These are phyloP conservation scores for Formica selysi DNA, from an alignment of 1,140 invertebrate species.

Conservation along the genomic window DNA sequence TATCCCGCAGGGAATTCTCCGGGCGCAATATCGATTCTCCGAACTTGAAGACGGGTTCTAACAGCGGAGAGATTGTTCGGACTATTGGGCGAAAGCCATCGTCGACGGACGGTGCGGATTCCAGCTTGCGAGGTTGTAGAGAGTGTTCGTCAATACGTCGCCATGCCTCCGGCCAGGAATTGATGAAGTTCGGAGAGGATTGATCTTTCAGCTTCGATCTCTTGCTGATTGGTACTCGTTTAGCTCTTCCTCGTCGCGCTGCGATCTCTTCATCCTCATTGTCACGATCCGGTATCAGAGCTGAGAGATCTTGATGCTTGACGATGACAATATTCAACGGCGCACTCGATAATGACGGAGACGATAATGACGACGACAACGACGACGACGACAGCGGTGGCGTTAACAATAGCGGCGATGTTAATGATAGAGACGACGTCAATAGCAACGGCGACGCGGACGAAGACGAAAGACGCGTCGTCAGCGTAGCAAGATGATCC, in stretches of 20 bases:
- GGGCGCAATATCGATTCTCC: slow-evolving; percentile 38
- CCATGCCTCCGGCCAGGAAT: neutral
- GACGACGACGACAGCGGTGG: neutral
- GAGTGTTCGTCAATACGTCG: slow-evolving; percentile 14
- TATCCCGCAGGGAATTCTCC: slow-evolving; percentile 34
- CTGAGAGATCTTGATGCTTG: neutral
- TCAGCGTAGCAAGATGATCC: slow-evolving; percentile 53
- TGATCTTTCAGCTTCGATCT: slow-evolving; percentile 45
- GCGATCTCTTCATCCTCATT: slow-evolving; percentile 9
- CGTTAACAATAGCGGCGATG: neutral
- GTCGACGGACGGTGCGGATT: neutral
- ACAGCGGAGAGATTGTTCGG: slow-evolving; percentile 1
- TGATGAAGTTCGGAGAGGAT: slow-evolving; percentile 35
- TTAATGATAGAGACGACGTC: slow-evolving; percentile 19
- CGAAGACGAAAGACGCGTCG: slow-evolving; percentile 38
- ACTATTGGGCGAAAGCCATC: slow-evolving; percentile 3
- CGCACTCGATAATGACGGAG: slow-evolving; percentile 9
- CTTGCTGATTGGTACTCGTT: slow-evolving; percentile 36
- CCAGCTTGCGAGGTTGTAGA: slow-evolving; percentile 3
- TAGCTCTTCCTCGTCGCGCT: slow-evolving; percentile 38
- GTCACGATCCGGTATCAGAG: neutral
- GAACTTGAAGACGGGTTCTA: slow-evolving; percentile 22
- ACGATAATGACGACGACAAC: neutral
- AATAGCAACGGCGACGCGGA: slow-evolving; percentile 9
- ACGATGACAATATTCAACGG: slow-evolving; percentile 25